Percentiles rank a stretch among this genome's conserved stretches.
phyloP scores from a whole-genome alignment of 1,140 invertebrate genomes.

The Rhizoglyphus robini region DNA sequence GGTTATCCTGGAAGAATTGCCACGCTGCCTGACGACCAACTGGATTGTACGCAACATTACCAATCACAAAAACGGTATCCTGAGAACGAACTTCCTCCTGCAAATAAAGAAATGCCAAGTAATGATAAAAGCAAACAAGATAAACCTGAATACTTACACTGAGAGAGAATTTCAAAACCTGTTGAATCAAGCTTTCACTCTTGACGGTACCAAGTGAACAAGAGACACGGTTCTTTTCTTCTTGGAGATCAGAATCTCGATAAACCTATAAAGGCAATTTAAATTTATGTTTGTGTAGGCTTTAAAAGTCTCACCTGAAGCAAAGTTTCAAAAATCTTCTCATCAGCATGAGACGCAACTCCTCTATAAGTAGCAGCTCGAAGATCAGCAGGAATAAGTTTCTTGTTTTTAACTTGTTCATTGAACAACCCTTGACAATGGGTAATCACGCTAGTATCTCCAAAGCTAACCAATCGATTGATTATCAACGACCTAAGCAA shows the following conservation, averaged over 20 bases:
- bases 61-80: conserved; percentile 75
- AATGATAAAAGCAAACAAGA: neutral
- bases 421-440: conserved; percentile 58
- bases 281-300: too few relatives aligned
- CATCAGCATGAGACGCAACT: conserved; percentile 54
- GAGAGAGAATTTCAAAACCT: conserved; percentile 44
- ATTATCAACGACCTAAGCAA: conserved; percentile 70
- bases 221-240: conserved; percentile 80
- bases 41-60: conserved; percentile 54
- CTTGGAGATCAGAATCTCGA: conserved; percentile 56
- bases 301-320: conserved; percentile 48
- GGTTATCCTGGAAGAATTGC: conserved; percentile 80
- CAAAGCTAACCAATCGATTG: conserved; percentile 59
- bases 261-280: too few relatives aligned
- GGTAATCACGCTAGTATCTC: conserved; percentile 55
- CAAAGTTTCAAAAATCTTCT: conserved; percentile 57
- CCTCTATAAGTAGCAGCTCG: conserved; percentile 71
- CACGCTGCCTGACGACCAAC: conserved; percentile 69
- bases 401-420: conserved; percentile 46
- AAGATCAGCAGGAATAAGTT: conserved; percentile 69
- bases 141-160: conserved; percentile 5
- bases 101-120: conserved; percentile 30
- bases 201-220: conserved; percentile 60
- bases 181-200: conserved; percentile 51
- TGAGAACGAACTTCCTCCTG: conserved; percentile 89